Evolutionary conservation across 2,113 vertebrate genomes (phyloP).

Genomic region (Nothocercus nigrocapillus): DNA sequence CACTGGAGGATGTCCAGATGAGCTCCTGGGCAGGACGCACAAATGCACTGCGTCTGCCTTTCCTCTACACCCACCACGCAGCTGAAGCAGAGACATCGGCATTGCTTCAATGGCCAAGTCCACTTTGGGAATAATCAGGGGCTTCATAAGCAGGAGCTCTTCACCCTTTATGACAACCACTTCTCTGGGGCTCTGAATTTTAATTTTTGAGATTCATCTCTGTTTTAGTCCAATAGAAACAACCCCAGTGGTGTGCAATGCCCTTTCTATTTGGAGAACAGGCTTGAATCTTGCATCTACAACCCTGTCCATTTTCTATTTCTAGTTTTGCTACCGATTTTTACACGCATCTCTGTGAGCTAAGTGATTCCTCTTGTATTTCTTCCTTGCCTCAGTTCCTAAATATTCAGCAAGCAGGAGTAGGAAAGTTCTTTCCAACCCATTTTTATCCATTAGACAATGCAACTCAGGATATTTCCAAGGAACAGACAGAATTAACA

Average conservation of each 20-base stretch:
- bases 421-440: neutral
- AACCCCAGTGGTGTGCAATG: neutral
- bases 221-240: neutral
- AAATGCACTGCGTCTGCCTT: neutral
- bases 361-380: neutral
- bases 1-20: neutral
- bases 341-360: neutral
- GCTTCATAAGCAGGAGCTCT: neutral
- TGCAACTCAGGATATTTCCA: neutral
- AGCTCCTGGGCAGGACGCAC: accelerated
- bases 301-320: neutral
- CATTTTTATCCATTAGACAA: neutral
- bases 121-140: neutral
- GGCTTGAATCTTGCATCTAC: neutral
- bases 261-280: neutral
- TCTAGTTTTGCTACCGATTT: neutral
- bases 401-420: neutral
- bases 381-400: neutral
- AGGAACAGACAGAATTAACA: neutral
- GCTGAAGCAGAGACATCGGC: neutral
- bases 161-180: neutral
- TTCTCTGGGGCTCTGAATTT: neutral
- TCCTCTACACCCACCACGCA: accelerated
- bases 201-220: neutral
- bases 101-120: neutral